Evolutionary conservation across 2,888 invertebrate genomes (phyloP).

Genomic region (Caenorhabditis zanzibari): DNA sequence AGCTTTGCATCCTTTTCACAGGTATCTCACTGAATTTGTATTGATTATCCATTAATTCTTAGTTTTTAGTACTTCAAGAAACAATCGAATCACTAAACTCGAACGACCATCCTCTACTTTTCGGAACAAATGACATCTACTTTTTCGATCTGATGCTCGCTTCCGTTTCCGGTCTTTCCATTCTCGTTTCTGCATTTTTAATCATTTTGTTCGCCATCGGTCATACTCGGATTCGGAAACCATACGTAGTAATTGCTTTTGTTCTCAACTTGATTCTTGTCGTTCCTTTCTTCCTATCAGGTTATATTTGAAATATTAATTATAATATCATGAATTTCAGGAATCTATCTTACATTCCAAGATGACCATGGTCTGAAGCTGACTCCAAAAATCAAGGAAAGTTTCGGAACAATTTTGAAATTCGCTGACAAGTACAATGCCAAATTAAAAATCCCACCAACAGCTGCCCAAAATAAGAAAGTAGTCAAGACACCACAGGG

Average conservation of each 20-base stretch:
- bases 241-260: conserved; percentile 38
- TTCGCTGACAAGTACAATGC: conserved; percentile 4
- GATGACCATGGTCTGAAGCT: conserved; percentile 12
- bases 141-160: conserved; percentile 40
- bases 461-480: not conserved
- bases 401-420: conserved; percentile 18
- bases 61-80: conserved; percentile 55
- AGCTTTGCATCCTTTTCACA: conserved; percentile 58
- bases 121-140: conserved; percentile 42
- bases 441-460: not conserved
- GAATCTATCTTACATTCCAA: conserved; percentile 30
- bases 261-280: conserved; percentile 31
- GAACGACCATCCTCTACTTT: conserved; percentile 48
- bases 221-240: conserved; percentile 36
- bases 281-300: conserved; percentile 41
- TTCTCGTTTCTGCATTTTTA: conserved; percentile 11
- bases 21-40: not conserved
- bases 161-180: conserved; percentile 19
- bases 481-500: not conserved
- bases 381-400: not conserved
- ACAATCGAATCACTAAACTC: conserved; percentile 40
- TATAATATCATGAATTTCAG: not conserved
- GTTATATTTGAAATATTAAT: not conserved
- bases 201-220: conserved; percentile 49
- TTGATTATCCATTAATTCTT: not conserved